phyloP scores from a whole-genome alignment of 2,888 invertebrate species.

The Neria commutata region DNA sequence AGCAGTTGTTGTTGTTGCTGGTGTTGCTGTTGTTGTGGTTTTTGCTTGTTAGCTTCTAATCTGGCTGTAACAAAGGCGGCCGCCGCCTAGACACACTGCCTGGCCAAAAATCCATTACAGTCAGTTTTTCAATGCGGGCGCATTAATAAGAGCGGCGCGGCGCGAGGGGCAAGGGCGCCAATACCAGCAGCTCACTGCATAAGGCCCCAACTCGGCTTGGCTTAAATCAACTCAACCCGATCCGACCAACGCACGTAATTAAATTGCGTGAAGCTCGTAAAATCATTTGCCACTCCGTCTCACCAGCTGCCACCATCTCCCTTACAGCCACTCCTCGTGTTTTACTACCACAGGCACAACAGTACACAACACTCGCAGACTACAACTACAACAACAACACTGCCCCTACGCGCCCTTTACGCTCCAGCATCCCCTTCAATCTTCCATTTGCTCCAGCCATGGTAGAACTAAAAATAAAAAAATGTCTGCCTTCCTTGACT shows the following conservation, averaged over 20 bases:
- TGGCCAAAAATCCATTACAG: background rate
- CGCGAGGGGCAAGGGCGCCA: too few relatives aligned
- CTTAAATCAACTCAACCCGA: background rate
- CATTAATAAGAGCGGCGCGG: too few relatives aligned
- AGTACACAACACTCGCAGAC: background rate
- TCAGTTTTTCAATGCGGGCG: background rate
- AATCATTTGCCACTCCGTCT: conserved; percentile 2
- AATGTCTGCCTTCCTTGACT: background rate
- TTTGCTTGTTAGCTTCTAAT: background rate
- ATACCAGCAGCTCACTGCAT: too few relatives aligned
- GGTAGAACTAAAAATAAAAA: background rate
- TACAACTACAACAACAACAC: background rate
- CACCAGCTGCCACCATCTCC: too few relatives aligned
- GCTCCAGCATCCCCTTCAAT: background rate
- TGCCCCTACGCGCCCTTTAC: background rate
- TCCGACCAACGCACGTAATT: conserved; percentile 9
- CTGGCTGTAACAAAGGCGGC: background rate
- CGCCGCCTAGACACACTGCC: too few relatives aligned
- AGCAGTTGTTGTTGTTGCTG: background rate
- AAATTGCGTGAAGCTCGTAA: conserved; percentile 9
- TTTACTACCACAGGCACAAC: too few relatives aligned
- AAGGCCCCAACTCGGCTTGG: too few relatives aligned
- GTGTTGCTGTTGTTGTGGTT: background rate
- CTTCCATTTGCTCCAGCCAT: background rate
- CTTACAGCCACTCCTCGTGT: too few relatives aligned